A percentile compares a stretch with the other conserved stretches of the same genome.
Evolutionary conservation across 2,113 vertebrate genomes (phyloP).

Genomic region (Isurus oxyrinchus): DNA sequence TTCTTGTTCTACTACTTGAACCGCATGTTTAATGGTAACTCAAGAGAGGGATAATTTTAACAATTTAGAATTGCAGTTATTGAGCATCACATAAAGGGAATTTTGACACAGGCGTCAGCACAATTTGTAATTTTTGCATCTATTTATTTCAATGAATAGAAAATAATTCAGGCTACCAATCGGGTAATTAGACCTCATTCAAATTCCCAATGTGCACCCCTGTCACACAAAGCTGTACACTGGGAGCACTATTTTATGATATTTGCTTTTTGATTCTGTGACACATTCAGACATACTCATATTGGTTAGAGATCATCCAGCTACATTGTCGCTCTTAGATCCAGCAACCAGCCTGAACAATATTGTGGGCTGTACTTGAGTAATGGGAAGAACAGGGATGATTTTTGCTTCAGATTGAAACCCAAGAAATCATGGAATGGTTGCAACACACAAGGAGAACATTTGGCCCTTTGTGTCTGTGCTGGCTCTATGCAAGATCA

Average conservation of each 20-base stretch:
- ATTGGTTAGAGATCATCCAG: background rate
- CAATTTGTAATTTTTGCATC: background rate
- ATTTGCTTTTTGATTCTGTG: background rate
- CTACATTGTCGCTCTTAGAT: background rate
- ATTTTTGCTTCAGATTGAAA: background rate
- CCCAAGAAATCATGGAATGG: background rate
- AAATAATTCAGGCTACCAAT: background rate
- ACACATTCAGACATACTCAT: background rate
- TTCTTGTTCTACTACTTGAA: background rate
- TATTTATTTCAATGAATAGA: background rate
- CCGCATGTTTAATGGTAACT: too few species aligned
- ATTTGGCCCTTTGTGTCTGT: too few species aligned
- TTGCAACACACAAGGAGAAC: too few species aligned
- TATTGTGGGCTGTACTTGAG: background rate
- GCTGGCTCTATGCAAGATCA: too few species aligned
- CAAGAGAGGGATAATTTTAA: too few species aligned
- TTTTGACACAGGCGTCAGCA: background rate
- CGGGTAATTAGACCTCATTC: background rate
- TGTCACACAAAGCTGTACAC: background rate
- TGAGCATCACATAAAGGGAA: background rate
- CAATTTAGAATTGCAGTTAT: background rate
- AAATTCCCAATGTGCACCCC: background rate
- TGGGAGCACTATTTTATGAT: background rate
- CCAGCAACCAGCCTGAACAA: background rate
- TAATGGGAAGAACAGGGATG: background rate